Conservation (phyloP, 2,888 invertebrate species). For the Eupithecia vulgata region DNA sequence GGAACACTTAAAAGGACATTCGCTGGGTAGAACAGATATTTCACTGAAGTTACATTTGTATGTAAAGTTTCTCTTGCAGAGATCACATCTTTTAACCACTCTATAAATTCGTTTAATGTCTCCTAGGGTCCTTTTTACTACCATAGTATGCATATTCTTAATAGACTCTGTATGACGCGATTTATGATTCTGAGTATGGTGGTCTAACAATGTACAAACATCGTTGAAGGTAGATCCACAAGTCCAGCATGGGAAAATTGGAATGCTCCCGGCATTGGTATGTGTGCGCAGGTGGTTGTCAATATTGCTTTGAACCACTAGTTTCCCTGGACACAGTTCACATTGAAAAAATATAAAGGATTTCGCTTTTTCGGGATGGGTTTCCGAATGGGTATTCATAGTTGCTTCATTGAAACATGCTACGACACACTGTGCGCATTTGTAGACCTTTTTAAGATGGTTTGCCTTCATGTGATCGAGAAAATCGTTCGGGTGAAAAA, state of each 20-base stretch:
- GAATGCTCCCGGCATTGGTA: slow-evolving; percentile 36
- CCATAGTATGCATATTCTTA: slow-evolving; percentile 41
- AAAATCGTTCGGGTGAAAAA: slow-evolving; percentile 77
- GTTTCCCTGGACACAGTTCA: slow-evolving; percentile 67
- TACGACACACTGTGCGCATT: slow-evolving; percentile 72
- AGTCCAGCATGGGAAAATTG: slow-evolving; percentile 69
- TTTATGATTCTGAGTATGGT: slow-evolving; percentile 58
- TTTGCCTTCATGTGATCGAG: slow-evolving; percentile 72
- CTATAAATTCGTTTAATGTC: slow-evolving; percentile 53
- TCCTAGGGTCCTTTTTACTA: slow-evolving; percentile 40
- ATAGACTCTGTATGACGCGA: slow-evolving; percentile 34
- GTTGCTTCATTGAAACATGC: slow-evolving; percentile 69
- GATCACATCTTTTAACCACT: slow-evolving; percentile 68
- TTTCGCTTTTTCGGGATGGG: slow-evolving; percentile 48
- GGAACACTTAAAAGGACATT: slow-evolving; percentile 70
- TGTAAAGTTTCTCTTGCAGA: slow-evolving; percentile 65
- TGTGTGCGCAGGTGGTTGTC: slow-evolving; percentile 67
- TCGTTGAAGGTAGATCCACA: slow-evolving; percentile 62
- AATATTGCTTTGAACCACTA: slow-evolving; percentile 64
- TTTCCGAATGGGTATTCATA: slow-evolving; percentile 66
- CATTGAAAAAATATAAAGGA: slow-evolving; percentile 67
- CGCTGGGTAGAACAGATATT: slow-evolving; percentile 62
- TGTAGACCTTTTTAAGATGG: slow-evolving; percentile 74
- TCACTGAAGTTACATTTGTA: slow-evolving; percentile 67
- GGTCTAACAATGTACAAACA: slow-evolving; percentile 56